A percentile compares a stretch with the other conserved stretches of the same genome.
These are phyloP conservation scores for Hyles euphorbiae DNA, from an alignment of 1,140 invertebrate species.

Conservation along the genomic window DNA sequence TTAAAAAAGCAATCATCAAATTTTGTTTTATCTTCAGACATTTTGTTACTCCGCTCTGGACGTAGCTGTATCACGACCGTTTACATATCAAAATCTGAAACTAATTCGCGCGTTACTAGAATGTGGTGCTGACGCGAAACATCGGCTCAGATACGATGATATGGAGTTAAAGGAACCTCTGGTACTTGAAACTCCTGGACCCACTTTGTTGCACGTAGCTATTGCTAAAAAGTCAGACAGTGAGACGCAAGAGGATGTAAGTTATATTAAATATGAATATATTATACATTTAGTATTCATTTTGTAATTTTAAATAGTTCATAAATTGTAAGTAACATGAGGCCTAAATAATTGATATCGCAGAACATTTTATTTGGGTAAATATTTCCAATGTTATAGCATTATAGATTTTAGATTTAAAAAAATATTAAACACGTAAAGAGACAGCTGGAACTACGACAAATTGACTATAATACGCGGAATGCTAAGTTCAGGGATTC, in stretches of 20 bases:
- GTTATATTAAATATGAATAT: background rate
- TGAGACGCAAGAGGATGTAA: conserved; percentile 44
- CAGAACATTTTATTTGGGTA: too few species aligned
- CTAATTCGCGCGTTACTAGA: conserved; percentile 55
- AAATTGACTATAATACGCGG: too few species aligned
- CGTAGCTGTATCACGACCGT: conserved; percentile 50
- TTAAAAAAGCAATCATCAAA: too few species aligned
- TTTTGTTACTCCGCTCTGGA: conserved; percentile 58
- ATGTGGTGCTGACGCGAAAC: conserved; percentile 52
- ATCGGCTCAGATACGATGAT: conserved; percentile 24
- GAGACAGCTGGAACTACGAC: too few species aligned
- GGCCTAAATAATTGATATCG: too few species aligned
- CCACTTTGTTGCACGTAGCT: conserved; percentile 51
- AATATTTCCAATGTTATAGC: background rate
- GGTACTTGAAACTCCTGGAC: conserved; percentile 25
- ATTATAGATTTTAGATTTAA: conserved; percentile 6
- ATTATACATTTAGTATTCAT: too few species aligned
- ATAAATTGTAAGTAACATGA: too few species aligned
- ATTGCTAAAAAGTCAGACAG: conserved; percentile 35
- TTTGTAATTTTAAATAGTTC: background rate
- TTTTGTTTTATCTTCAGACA: conserved; percentile 21
- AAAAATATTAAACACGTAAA: too few species aligned
- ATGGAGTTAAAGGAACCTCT: conserved; percentile 4
- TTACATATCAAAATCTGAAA: conserved; percentile 44
- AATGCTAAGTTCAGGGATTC: too few species aligned